These are phyloP conservation scores for Drosophila kanekoi DNA, from an alignment of 2,888 invertebrate genomes.

Conservation along the genomic window DNA sequence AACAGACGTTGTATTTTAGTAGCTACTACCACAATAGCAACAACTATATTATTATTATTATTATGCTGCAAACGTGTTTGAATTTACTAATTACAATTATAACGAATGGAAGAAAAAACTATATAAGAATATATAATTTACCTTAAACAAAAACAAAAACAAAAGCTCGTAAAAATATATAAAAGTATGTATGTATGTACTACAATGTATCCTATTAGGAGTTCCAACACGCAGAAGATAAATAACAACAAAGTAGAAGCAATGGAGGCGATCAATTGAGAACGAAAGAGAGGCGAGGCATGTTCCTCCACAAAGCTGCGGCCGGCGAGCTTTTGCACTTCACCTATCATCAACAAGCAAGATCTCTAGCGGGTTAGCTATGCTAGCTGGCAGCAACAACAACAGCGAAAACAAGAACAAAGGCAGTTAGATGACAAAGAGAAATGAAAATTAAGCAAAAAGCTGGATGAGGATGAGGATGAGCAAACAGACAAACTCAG, in stretches of 20 bases:
- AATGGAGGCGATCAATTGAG: constrained; percentile 43
- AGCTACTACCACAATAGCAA: constrained; percentile 59
- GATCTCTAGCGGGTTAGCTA: constrained; percentile 72
- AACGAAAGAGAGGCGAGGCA: constrained; percentile 20
- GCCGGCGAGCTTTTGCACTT: constrained; percentile 72
- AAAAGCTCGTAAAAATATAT: constrained; percentile 49
- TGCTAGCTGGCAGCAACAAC: constrained; percentile 42
- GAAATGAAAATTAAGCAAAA: constrained; percentile 31
- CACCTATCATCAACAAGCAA: constrained; percentile 62
- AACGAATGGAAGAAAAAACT: constrained; percentile 66
- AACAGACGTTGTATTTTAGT: constrained; percentile 54
- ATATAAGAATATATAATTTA: constrained; percentile 66
- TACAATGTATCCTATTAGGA: constrained; percentile 72
- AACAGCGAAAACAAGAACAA: constrained; percentile 48
- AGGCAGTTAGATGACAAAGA: constrained; percentile 53
- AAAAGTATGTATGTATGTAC: constrained; percentile 32
- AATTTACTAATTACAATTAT: constrained; percentile 80
- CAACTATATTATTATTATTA: constrained; percentile 61
- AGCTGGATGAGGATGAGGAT: constrained; percentile 40
- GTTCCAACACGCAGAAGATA: constrained; percentile 69
- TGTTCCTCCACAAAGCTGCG: constrained; percentile 69
- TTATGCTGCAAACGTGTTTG: constrained; percentile 78
- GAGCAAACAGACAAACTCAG: constrained; percentile 50
- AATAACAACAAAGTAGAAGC: constrained; percentile 55
- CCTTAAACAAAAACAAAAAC: constrained; percentile 48